These are phyloP conservation scores for Coilia nasus DNA, from an alignment of 2,797 vertebrate genomes.

Conservation along the genomic window DNA sequence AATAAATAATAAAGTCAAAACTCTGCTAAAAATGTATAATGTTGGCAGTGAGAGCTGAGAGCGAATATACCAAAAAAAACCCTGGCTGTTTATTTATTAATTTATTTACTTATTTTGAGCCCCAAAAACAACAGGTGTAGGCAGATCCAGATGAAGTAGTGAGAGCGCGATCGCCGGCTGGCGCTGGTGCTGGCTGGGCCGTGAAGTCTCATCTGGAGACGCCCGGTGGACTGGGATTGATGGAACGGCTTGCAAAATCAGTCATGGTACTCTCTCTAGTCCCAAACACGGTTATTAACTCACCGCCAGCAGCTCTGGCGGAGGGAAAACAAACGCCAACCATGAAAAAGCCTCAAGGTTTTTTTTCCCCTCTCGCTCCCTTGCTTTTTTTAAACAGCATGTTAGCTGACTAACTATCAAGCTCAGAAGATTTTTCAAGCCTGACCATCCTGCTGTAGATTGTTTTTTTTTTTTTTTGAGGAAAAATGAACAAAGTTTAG, in stretches of 20 bases:
- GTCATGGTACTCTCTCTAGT: constrained; percentile 55
- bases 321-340: constrained; percentile 58
- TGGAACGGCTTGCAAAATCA: constrained; percentile 55
- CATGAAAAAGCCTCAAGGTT: constrained; percentile 40
- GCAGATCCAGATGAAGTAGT: constrained; percentile 50
- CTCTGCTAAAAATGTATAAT: constrained; percentile 12
- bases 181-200: constrained; percentile 55
- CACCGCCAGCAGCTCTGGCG: constrained; percentile 57
- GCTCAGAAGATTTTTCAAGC: constrained; percentile 42
- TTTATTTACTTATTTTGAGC: constrained; percentile 18
- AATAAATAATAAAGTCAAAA: background rate
- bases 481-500: constrained; percentile 3
- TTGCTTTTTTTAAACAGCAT: constrained; percentile 35
- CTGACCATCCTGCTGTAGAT: constrained; percentile 12
- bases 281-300: constrained; percentile 62
- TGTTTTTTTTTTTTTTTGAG: background rate
- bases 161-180: constrained; percentile 41
- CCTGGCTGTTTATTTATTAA: background rate
- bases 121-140: constrained; percentile 57
- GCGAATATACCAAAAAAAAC: background rate
- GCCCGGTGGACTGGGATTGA: constrained; percentile 56
- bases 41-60: background rate
- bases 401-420: constrained; percentile 39
- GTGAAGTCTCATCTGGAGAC: constrained; percentile 62
- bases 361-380: constrained; percentile 34